Evolutionary conservation across 2,113 vertebrate species (phyloP).

Genomic region (Glareola pratincola): DNA sequence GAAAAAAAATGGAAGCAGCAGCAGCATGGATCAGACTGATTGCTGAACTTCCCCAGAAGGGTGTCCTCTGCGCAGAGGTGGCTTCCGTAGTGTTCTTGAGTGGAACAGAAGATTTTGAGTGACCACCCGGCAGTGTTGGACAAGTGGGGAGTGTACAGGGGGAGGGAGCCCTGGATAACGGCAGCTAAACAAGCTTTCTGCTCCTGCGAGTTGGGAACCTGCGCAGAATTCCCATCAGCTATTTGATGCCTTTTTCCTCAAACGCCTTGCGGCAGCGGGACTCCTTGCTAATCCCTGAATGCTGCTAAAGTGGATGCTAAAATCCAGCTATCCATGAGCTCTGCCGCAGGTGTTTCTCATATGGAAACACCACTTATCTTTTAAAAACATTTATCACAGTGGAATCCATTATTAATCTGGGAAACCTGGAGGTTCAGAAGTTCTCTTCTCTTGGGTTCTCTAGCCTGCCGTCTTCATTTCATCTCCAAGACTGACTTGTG

Average conservation of each 20-base stretch:
- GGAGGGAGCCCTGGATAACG: neutral
- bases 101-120: neutral
- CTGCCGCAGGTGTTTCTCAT: neutral
- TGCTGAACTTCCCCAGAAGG: neutral
- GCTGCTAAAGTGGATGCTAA: neutral
- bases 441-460: neutral
- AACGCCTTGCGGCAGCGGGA: neutral
- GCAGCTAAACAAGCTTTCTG: neutral
- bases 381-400: neutral
- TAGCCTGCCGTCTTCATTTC: neutral
- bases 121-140: neutral
- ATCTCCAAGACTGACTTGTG: neutral
- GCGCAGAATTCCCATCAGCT: neutral
- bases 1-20: neutral
- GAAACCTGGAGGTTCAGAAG: neutral
- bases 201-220: neutral
- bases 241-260: neutral
- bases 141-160: neutral
- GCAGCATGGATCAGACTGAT: neutral
- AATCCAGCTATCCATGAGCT: neutral
- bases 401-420: neutral
- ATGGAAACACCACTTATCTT: neutral
- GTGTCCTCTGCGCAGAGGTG: neutral
- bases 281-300: neutral
- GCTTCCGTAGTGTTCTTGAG: neutral